Conservation (phyloP, 2,888 invertebrate species). For the Cerastis rubricosa region DNA sequence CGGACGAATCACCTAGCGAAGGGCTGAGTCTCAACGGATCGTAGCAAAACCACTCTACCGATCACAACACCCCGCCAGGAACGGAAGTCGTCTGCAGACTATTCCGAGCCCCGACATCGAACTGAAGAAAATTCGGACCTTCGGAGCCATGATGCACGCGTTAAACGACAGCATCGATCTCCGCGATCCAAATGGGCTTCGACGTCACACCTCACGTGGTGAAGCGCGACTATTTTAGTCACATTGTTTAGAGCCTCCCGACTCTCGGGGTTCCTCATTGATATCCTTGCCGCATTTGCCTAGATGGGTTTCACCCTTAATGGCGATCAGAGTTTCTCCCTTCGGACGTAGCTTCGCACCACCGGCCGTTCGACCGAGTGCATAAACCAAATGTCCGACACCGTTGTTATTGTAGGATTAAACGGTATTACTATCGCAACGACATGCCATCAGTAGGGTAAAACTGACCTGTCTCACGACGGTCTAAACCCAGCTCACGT, state of each 20-base stretch:
- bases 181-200: conserved; percentile 79
- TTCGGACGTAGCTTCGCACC: conserved; percentile 91
- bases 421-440: conserved; percentile 90
- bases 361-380: conserved; percentile 91
- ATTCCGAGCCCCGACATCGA: conserved; percentile 86
- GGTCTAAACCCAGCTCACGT: conserved; percentile 93
- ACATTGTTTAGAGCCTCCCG: conserved; percentile 87
- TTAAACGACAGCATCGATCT: conserved; percentile 77
- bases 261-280: conserved; percentile 74
- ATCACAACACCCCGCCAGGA: conserved; percentile 88
- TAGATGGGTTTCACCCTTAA: conserved; percentile 89
- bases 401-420: conserved; percentile 91
- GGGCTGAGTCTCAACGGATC: conserved; percentile 1
- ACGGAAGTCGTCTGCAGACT: conserved; percentile 92
- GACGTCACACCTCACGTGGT: conserved; percentile 77
- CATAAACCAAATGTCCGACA: conserved; percentile 92
- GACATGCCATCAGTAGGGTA: conserved; percentile 90
- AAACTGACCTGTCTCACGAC: conserved; percentile 92
- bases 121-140: conserved; percentile 50
- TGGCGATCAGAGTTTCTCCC: conserved; percentile 89
- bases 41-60: conserved; percentile 65
- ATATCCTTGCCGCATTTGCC: not conserved
- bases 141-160: conserved; percentile 71
- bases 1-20: not conserved
- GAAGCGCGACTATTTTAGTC: conserved; percentile 78